Base-by-base conservation (phyloP, 2,113 vertebrate genomes). In the Xiphophorus couchianus region DNA sequence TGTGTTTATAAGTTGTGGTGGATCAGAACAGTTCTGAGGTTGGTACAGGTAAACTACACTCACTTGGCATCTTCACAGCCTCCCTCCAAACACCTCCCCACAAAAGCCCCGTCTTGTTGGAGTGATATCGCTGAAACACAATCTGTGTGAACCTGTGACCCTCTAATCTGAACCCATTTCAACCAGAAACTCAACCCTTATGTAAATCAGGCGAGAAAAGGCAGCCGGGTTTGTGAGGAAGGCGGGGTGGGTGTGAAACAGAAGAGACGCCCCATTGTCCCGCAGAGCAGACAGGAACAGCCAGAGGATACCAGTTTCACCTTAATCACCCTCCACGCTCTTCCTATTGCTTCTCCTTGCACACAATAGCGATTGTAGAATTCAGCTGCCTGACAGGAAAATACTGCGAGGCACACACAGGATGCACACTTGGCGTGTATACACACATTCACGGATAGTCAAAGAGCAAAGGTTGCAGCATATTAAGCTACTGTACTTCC, bases 321-420 rank as follows among this genome's bases (percentile, higher is more conserved):
- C 91, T 88, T 88, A 92, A 92, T 93, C 85, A 89, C 88, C 88
- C 81, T 76, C 68, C 75, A 48, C 39, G 81, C 35, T 80, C 89
- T 92, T 93, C 89, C 92, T 93, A 93, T 92, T 92, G 87, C 83
- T 81, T 82, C 89, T 88, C 85, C 77, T 69, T 42, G 67, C 74
- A 63, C 63, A 90, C 89, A 87, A 78, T 73, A 67, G 74, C 5
- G 42, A 25, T 66, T 31, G 42, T 63, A 69, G 58, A 30, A 48
- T 62, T 73, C 75, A 71, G 3, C 30, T 73, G 28, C 69, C 76
- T 82, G 69, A 84, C 12, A 77, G 78, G 70, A 77, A 77, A 12
- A 15, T 44, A 51, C 33, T 60, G 27, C 48, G 29, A 7, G 0
- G 71, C 33, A 64, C 61, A 79, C 66, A 78, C 62, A 83, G 73